Evolutionary conservation across 2,797 vertebrate species (phyloP), one percentile per base, ranked within the genome.

Genomic region (Esox lucius): DNA sequence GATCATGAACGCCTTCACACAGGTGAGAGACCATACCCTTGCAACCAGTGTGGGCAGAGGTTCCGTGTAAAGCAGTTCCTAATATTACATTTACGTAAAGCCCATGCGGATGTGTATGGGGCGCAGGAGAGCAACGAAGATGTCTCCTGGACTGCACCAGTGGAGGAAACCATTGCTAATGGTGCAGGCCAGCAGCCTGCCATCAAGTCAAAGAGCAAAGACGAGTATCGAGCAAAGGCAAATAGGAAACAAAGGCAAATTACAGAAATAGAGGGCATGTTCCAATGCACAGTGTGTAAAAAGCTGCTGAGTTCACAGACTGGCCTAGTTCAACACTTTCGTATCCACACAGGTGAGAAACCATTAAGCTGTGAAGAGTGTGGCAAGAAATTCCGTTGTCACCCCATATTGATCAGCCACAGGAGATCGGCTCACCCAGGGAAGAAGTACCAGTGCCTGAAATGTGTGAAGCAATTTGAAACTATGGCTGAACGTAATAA

Each of bases 321-420:
- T 4, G 0, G 2, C 2, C 33, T 86, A 35, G 62, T 73, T 12
- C 64, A 85, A 69, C 88, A 91, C 66, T 66, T 71, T 28, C 35
- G 64, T 61, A 72, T 73, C 13, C 86, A 89, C 82, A 81, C 84
- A 1, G 78, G 82, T 24, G 87, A 88, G 35, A 87, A n/a, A 70
- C 82, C 80, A 0, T 0, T 78, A 1, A 49, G 13, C 9, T 87
- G 89, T 66, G 22, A 74, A 0, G 0, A 0, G 4, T 90, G 87
- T 65, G 3, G 24, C 0, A 31, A 22, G 66, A 66, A 0, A 8
- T 87, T 87, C 81, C 33, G 51, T 42, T 64, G 17, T 67, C 6
- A 1, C 2, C 8, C 65, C 0, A 28, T 80, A 24, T 24, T 75
- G 1, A 51, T 7, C 19, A 0, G 2, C 0, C 86, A 84, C 71